Conservation (phyloP, 2,797 vertebrate genomes). For the Propithecus deckenii region DNA sequence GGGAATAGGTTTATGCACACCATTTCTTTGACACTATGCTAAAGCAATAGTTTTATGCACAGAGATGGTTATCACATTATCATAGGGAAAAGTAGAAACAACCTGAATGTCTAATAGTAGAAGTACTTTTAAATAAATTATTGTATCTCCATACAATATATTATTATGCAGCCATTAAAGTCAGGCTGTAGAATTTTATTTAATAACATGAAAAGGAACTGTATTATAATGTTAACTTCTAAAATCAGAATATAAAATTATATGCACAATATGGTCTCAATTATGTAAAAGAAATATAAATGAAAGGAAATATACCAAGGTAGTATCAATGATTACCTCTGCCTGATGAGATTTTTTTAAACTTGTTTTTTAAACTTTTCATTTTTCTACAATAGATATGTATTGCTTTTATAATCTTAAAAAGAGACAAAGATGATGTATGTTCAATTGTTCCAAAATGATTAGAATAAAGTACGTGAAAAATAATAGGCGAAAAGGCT, state of each 20-base stretch:
- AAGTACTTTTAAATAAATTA: conserved; percentile 23
- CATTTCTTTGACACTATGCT: conserved; percentile 26
- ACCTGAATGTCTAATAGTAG: background rate
- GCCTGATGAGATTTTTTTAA: conserved; percentile 3
- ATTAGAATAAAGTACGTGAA: conserved; percentile 57
- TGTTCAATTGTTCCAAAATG: conserved; percentile 58
- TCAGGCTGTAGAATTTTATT: conserved; percentile 2
- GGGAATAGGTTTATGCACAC: background rate
- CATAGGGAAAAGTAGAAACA: background rate
- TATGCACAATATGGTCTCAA: background rate
- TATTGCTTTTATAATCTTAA: conserved; percentile 49
- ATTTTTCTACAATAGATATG: conserved; percentile 46
- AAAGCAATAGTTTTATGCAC: background rate
- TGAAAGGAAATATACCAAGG: conserved; percentile 30
- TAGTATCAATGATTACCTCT: background rate
- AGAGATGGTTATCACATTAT: background rate
- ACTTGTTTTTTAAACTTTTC: conserved; percentile 15
- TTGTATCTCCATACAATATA: background rate
- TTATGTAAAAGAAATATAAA: conserved; percentile 41
- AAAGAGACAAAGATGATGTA: conserved; percentile 46
- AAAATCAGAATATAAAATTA: conserved; percentile 30
- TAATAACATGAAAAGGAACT: background rate
- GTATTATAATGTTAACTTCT: conserved; percentile 29
- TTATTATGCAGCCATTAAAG: background rate
- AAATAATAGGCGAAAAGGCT: conserved; percentile 40